phyloP scores from a whole-genome alignment of 2,797 vertebrate species.

The Hydrolagus colliei region DNA sequence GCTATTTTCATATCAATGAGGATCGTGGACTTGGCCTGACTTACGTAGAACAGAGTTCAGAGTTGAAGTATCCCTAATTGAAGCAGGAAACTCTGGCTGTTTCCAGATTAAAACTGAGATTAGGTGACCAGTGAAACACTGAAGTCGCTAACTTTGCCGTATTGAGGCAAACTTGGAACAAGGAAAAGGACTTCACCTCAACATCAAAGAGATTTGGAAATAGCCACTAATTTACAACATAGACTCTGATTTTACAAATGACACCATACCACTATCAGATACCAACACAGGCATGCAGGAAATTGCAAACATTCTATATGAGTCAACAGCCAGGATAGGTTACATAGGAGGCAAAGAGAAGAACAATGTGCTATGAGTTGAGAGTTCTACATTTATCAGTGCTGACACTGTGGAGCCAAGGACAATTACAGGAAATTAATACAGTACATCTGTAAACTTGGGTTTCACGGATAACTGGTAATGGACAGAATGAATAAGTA shows the following conservation, averaged over 20 bases:
- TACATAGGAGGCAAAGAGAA: neutral
- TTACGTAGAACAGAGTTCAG: neutral
- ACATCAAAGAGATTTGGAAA: neutral
- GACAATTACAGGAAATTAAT: neutral
- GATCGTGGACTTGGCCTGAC: neutral
- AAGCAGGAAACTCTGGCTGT: neutral
- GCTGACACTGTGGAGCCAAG: neutral
- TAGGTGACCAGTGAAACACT: neutral
- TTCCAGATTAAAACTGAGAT: neutral
- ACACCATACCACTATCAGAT: neutral
- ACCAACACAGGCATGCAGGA: neutral
- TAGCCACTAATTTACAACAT: neutral
- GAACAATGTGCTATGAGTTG: neutral
- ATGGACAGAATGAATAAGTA: neutral
- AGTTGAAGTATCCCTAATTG: neutral
- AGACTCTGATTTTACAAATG: neutral
- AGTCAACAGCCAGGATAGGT: neutral
- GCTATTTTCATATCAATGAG: neutral
- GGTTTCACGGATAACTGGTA: neutral
- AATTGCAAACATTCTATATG: slow-evolving; percentile 4
- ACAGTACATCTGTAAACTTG: neutral
- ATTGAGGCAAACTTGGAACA: neutral
- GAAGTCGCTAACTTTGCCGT: neutral
- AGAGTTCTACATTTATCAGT: neutral
- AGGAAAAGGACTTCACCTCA: neutral